Evolutionary conservation across 2,888 invertebrate species (phyloP), one percentile per base, ranked within the genome.

Genomic region (Eueremaeus valkanovi): DNA sequence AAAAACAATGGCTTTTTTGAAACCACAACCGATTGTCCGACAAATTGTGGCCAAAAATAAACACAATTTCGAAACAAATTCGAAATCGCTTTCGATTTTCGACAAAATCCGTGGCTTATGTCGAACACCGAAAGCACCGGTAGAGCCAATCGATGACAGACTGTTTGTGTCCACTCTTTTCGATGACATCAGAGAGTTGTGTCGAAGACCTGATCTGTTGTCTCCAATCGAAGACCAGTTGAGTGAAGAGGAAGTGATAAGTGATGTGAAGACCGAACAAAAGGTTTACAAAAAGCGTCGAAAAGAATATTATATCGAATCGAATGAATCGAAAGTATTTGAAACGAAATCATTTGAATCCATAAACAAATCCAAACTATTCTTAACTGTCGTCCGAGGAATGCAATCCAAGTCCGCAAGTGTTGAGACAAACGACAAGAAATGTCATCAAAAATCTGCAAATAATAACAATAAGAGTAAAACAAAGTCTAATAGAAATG

Each of bases 281-380:
- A 66, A 36, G n/a, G 63, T 66, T 33, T 33, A 21, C 13, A 11
- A 36, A 6, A 66, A 66, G 11, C 13, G n/a, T 36, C 36, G 11
- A 36, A 36, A n/a, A 33, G 2, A 66, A 66, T 31, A 36, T 36
- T 66, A 66, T 66, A 21, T 36, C 21, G 36, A 66, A n/a, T 36
- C 63, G 3, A 66, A 66, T 66, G 58, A 58, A 16, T 27, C 31
- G 18, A 33, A 33, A 29, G 8, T n/a, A n/a, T n/a, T n/a, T n/a
- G n/a, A n/a, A n/a, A n/a, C n/a, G n/a, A n/a, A n/a, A n/a, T n/a
- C n/a, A n/a, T 18, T 70, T 70, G n/a, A 36, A 45, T 42, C n/a
- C 27, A 70, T 70, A 16, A 70, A 42, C 45, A 42, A 70, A 29
- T 45, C 70, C 1, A 70, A 45, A 29, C 1, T 70, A 13, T 70